Evolutionary conservation across 2,797 vertebrate species (phyloP), one percentile per base, ranked within the genome.

Genomic region (Perodicticus potto): DNA sequence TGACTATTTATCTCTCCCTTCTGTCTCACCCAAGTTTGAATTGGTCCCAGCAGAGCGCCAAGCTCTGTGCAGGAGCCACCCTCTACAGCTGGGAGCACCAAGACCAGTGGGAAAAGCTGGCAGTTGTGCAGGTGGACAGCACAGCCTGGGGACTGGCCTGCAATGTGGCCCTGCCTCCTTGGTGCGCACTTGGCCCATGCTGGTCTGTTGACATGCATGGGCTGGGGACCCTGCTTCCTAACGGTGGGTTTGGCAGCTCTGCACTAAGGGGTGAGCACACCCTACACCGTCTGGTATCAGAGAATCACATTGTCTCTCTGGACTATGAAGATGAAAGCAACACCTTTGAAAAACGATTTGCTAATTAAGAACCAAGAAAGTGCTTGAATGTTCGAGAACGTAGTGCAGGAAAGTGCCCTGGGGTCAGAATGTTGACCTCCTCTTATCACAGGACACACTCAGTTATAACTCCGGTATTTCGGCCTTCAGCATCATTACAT

Each of bases 91-190:
- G 20, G 49, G 27, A 69, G 43, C 5, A 5, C 49, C 7, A 1
- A 8, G 34, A 25, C 23, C 12, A 17, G 72, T 40, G 19, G 53
- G 27, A 17, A n/a, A 9, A 17, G 6, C 40, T 14, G 32, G 25
- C 29, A 72, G 10, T 19, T 2, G 13, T 3, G 22, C 45, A 20
- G 49, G 32, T 12, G 6, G 25, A 3, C 11, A 29, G 40, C 2
- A 7, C 16, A 34, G 37, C 27, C 10, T 6, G 40, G 1, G 3
- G 5, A n/a, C 6, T 5, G 2, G 22, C 14, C n/a, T 0, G 4
- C 25, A 9, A 25, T 1, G n/a, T 2, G 65, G 40, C 14, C 19
- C 43, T 53, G 49, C 6, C 20, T 23, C 7, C 25, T 22, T 17
- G 34, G 55, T 25, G 49, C 14, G 14, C 49, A 53, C 80, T 34